phyloP scores from a whole-genome alignment of 2,888 invertebrate species.

The Chymomyza caudatula region DNA sequence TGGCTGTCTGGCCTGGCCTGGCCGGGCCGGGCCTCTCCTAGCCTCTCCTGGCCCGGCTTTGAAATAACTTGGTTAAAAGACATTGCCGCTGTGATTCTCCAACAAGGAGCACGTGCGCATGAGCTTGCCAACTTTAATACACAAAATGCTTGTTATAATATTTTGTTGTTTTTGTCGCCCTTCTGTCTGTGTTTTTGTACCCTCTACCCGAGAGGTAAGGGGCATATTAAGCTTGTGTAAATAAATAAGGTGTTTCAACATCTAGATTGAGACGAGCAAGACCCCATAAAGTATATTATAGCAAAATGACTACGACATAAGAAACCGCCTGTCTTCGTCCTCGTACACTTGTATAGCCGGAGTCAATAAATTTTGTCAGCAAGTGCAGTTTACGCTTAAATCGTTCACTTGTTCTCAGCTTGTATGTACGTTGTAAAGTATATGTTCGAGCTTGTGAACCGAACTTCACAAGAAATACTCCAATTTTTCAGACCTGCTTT shows the following conservation, averaged over 20 bases:
- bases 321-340: too few relatives aligned
- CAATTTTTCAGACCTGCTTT: too few relatives aligned
- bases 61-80: constrained; percentile 21
- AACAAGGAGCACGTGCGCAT: constrained; percentile 1
- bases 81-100: background rate
- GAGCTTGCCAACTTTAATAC: constrained; percentile 39
- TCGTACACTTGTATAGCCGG: too few relatives aligned
- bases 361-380: background rate
- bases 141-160: constrained; percentile 15
- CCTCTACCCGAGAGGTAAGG: too few relatives aligned
- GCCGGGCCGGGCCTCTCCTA: background rate
- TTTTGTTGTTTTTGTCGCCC: constrained; percentile 8
- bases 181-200: constrained; percentile 21
- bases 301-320: too few relatives aligned
- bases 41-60: background rate
- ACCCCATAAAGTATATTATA: background rate
- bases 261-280: background rate
- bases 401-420: background rate
- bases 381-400: background rate
- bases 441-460: too few relatives aligned
- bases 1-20: background rate
- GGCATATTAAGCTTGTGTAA: background rate
- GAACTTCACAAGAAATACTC: too few relatives aligned
- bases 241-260: background rate
- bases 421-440: too few relatives aligned